A percentile compares a stretch with the other conserved stretches of the same genome.
Evolutionary conservation across 2,888 invertebrate species (phyloP).

Genomic region (Lasius fuliginosus): DNA sequence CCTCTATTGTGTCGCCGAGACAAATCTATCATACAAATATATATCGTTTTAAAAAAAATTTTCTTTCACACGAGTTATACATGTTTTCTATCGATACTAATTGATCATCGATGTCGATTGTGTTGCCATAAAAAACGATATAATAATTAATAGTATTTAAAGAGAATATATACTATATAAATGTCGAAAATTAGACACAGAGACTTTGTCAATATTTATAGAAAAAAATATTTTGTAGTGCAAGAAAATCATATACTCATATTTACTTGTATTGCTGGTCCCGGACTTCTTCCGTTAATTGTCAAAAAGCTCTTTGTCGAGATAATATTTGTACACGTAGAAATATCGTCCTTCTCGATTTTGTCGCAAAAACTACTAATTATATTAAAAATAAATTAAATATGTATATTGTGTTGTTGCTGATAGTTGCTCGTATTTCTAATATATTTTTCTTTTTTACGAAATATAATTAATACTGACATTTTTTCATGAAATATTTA

Average conservation of each 20-base stretch:
- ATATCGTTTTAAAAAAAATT: not conserved
- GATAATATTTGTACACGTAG: constrained; percentile 11
- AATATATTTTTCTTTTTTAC: not conserved
- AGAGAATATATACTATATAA: not conserved
- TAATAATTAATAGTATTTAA: not conserved
- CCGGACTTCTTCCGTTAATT: constrained; percentile 79
- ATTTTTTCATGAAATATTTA: not conserved
- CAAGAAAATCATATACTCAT: not conserved
- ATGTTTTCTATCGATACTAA: not conserved
- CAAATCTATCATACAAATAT: constrained; percentile 69
- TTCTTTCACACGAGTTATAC: not conserved
- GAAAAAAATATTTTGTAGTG: not conserved
- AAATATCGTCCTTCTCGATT: constrained; percentile 13
- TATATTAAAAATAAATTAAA: not conserved
- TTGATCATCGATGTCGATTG: not conserved
- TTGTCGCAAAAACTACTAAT: constrained; percentile 46
- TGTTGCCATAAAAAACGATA: not conserved
- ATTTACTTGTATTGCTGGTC: constrained; percentile 80
- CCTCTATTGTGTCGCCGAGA: constrained; percentile 77
- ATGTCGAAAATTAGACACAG: not conserved
- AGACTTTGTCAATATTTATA: not conserved
- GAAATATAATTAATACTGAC: not conserved
- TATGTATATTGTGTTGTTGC: not conserved
- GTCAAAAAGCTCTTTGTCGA: constrained; percentile 48
- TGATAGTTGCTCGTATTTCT: not conserved